Conservation (phyloP, 2,113 vertebrate species). For the Chlamydotis undulata region DNA sequence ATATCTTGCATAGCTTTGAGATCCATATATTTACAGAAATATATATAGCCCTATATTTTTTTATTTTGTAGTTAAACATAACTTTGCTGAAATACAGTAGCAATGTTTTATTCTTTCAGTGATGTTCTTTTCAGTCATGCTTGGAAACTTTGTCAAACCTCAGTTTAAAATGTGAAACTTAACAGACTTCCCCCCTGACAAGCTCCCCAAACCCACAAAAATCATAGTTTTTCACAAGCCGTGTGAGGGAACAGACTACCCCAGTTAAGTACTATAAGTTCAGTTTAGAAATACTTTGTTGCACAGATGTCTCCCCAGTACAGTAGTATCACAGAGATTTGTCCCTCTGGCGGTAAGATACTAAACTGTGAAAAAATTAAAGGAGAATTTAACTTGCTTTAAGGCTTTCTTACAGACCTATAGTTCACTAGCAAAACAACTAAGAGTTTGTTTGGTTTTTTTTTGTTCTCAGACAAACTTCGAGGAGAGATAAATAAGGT, state of each 20-base stretch:
- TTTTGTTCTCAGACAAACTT: constrained; percentile 86
- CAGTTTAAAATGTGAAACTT: background rate
- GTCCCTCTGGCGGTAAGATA: background rate
- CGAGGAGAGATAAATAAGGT: constrained; percentile 98
- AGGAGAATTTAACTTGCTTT: background rate
- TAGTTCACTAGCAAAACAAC: background rate
- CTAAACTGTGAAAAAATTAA: background rate
- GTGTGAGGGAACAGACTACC: background rate
- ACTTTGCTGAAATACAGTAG: background rate
- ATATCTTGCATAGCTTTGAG: background rate
- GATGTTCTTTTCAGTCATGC: background rate
- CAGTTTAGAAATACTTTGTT: background rate
- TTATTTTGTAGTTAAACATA: background rate
- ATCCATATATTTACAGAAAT: background rate
- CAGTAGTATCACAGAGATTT: background rate
- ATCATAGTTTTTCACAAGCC: background rate
- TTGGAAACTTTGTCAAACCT: background rate
- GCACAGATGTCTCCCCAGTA: background rate
- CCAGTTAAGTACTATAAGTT: background rate
- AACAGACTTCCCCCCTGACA: background rate
- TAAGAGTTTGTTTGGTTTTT: background rate
- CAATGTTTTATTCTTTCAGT: background rate
- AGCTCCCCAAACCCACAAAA: background rate
- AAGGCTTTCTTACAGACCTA: background rate
- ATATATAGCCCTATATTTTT: background rate